Evolutionary conservation across 2,113 vertebrate genomes (phyloP), one percentile per base, ranked within the genome.

Genomic region (Melanocharis versteri): DNA sequence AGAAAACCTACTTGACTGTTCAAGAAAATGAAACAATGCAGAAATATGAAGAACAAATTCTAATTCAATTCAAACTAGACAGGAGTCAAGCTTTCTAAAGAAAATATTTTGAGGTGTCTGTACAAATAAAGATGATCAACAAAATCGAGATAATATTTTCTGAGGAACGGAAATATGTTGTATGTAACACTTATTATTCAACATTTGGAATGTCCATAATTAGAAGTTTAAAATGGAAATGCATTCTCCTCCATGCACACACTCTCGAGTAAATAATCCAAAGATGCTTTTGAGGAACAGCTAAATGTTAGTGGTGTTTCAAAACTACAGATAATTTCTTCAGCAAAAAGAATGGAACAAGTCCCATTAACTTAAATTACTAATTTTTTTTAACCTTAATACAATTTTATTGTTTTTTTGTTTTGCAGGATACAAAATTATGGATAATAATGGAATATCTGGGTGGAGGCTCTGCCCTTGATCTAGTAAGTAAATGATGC

Each of bases 401-500:
- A 10, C 2, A 11, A 47, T 71, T 30, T 15, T 73, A 10, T 62
- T 71, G 84, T 90, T 81, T 90, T 96, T 76, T 94, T 58, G 39
- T 96, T 95, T 97, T 97, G 48, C 98, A 99, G 99, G 98, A 98
- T 94, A 99, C 99, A 94, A 99, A 99, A 96, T 98, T 99, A 98
- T 99, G 99, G 99, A 99, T 99, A 95, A 99, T 99, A 97, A 99
- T 99, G 99, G 99, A 99, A 97, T 99, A 99, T 96, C 97, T 99
- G 84, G 99, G 99, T 89, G 99, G 99, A 72, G 99, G 99, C 83
- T 99, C 99, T 86, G 99, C 99, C 18, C 97, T 99, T 92, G 99
- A 99, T 97, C 98, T 99, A 97, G 99, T 99, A 98, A 99, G 99
- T 98, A 96, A 77, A 58, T 40, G 9, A 19, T 13, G 3, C 9